Percentiles rank a stretch among this genome's conserved stretches.
phyloP scores from a whole-genome alignment of 2,888 invertebrate genomes.

The Mongoloraphidia duomilia region DNA sequence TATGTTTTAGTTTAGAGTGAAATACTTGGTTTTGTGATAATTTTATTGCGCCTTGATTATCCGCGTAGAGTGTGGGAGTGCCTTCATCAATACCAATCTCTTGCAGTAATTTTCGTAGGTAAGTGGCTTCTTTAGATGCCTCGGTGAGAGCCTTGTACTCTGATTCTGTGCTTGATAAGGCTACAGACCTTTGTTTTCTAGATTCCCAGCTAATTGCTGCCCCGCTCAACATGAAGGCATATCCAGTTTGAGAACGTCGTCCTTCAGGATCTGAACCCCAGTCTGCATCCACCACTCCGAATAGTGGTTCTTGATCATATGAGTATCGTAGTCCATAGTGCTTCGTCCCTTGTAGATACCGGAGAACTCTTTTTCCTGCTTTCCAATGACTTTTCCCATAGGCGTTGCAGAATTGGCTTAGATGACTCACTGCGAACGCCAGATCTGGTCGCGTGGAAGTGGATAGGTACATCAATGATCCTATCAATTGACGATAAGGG shows the following conservation, averaged over 20 bases:
- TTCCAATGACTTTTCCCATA: conserved; percentile 10
- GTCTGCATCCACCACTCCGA: conserved; percentile 10
- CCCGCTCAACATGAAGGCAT: conserved; percentile 5
- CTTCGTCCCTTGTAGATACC: conserved; percentile 9
- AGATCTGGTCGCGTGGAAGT: neutral
- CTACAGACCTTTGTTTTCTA: conserved; percentile 9
- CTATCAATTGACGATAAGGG: no score
- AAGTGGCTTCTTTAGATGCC: conserved; percentile 8
- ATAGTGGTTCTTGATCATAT: neutral
- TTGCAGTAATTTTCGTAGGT: conserved; percentile 10
- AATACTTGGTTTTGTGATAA: no score
- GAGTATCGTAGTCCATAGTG: neutral
- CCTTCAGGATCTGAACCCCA: conserved; percentile 7
- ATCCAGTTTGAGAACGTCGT: conserved; percentile 12
- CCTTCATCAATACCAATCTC: conserved; percentile 5
- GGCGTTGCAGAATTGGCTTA: conserved; percentile 14
- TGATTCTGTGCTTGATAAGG: conserved; percentile 6
- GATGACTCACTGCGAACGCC: neutral
- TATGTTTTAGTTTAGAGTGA: no score
- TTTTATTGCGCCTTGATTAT: no score
- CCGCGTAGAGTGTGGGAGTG: no score
- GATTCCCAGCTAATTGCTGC: conserved; percentile 10
- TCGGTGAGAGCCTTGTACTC: conserved; percentile 11
- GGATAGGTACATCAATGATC: neutral
- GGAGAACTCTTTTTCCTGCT: conserved; percentile 8